Evolutionary conservation across 2,113 vertebrate genomes (phyloP).

Genomic region (Semnopithecus entellus): DNA sequence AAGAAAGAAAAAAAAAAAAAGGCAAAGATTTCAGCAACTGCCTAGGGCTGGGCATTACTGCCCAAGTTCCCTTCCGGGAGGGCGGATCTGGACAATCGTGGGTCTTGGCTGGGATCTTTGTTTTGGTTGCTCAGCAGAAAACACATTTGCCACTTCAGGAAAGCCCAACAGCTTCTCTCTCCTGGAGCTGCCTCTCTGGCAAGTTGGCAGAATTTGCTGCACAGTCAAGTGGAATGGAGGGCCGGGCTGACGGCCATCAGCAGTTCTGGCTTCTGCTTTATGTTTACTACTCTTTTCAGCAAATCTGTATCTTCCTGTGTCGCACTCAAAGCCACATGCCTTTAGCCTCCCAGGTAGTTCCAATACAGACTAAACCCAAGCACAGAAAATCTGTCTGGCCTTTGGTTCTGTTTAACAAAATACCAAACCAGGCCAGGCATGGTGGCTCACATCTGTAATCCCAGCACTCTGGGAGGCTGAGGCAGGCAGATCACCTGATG

Average conservation of each 20-base stretch:
- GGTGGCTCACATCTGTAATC: neutral
- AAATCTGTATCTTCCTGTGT: neutral
- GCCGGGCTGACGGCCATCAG: neutral
- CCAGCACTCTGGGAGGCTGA: neutral
- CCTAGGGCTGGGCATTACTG: neutral
- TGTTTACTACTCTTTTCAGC: neutral
- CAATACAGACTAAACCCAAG: neutral
- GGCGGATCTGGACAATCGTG: neutral
- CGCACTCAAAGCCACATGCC: neutral
- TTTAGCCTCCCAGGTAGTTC: neutral
- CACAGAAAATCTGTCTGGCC: neutral
- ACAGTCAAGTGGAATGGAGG: neutral
- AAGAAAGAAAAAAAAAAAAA: neutral
- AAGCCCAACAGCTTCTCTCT: neutral
- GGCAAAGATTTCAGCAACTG: neutral
- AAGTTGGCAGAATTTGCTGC: constrained; percentile 15
- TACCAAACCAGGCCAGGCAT: neutral
- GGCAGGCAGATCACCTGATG: neutral
- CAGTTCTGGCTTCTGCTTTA: neutral
- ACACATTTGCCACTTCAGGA: neutral
- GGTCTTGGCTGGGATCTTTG: neutral
- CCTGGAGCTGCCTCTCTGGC: neutral
- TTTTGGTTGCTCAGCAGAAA: neutral
- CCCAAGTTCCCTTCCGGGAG: neutral
- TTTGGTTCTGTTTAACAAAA: neutral